Percentiles rank a stretch among this genome's conserved stretches.
phyloP scores from a whole-genome alignment of 2,888 invertebrate genomes.

The Polyommatus icarus region DNA sequence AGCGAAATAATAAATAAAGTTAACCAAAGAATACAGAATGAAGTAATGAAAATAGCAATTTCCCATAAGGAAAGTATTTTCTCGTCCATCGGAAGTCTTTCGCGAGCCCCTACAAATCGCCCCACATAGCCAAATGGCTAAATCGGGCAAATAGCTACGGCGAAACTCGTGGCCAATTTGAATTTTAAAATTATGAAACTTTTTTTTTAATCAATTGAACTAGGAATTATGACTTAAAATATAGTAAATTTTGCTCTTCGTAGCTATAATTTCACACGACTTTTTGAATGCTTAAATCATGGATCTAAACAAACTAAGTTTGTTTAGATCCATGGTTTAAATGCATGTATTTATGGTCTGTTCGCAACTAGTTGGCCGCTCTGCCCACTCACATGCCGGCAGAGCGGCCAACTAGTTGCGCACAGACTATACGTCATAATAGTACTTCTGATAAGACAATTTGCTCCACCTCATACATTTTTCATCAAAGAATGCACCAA shows the following conservation, averaged over 20 bases:
- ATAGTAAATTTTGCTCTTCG: no score
- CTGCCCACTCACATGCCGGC: no score
- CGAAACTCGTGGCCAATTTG: slow-evolving; percentile 52
- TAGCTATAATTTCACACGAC: no score
- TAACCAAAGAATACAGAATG: slow-evolving; percentile 49
- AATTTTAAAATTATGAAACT: not conserved
- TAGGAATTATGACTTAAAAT: no score
- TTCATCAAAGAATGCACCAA: no score
- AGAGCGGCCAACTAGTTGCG: no score
- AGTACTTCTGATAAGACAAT: not conserved
- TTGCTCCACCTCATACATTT: not conserved
- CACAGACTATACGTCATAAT: no score
- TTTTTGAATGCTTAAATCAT: no score
- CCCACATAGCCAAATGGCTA: not conserved
- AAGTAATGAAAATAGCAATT: slow-evolving; percentile 61
- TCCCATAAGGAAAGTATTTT: slow-evolving; percentile 57
- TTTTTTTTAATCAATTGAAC: not conserved
- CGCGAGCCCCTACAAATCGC: slow-evolving; percentile 47
- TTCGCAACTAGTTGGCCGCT: no score
- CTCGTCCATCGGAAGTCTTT: slow-evolving; percentile 62
- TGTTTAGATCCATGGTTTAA: no score
- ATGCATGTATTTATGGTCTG: no score
- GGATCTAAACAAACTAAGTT: no score
- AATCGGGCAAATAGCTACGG: not conserved
- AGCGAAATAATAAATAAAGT: slow-evolving; percentile 23